A percentile compares a stretch with the other conserved stretches of the same genome.
Evolutionary conservation across 37 sponge, comb jelly and placozoan species (phyloP).

Genomic region (Tethya wilhelma): DNA sequence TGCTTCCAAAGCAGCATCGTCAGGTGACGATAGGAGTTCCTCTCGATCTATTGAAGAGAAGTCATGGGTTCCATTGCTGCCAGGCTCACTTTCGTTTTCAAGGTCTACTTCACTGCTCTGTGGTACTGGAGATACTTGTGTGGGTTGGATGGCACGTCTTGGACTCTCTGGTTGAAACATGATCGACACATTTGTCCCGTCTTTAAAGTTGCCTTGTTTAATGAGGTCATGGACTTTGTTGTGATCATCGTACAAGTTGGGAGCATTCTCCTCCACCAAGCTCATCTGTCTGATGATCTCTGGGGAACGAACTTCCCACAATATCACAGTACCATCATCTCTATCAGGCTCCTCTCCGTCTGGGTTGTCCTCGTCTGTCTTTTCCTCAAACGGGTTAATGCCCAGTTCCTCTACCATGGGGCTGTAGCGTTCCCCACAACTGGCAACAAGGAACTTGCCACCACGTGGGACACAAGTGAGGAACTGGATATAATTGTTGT

Average conservation of each 20-base stretch:
- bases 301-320: constrained; percentile 67
- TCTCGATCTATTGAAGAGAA: too few species aligned
- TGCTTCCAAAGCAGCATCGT: too few species aligned
- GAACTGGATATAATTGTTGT: constrained; percentile 55
- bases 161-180: too few species aligned
- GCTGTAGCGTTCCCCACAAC: constrained; percentile 56
- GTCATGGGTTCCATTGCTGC: too few species aligned
- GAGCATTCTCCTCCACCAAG: constrained; percentile 22
- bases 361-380: neutral
- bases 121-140: too few species aligned
- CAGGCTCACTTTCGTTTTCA: too few species aligned
- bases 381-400: too few species aligned
- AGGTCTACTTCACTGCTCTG: too few species aligned
- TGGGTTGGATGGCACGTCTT: too few species aligned
- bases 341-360: constrained; percentile 41
- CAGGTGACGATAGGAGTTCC: too few species aligned
- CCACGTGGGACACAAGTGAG: constrained; percentile 28
- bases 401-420: constrained; percentile 10
- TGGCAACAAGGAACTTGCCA: constrained; percentile 63
- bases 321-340: constrained; percentile 42
- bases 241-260: constrained; percentile 33
- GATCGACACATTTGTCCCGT: too few species aligned
- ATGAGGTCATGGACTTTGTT: constrained; percentile 22
- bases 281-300: constrained; percentile 58
- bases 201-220: constrained; percentile 19